phyloP scores from a whole-genome alignment of 2,113 vertebrate species.

The Nycticebus coucang region DNA sequence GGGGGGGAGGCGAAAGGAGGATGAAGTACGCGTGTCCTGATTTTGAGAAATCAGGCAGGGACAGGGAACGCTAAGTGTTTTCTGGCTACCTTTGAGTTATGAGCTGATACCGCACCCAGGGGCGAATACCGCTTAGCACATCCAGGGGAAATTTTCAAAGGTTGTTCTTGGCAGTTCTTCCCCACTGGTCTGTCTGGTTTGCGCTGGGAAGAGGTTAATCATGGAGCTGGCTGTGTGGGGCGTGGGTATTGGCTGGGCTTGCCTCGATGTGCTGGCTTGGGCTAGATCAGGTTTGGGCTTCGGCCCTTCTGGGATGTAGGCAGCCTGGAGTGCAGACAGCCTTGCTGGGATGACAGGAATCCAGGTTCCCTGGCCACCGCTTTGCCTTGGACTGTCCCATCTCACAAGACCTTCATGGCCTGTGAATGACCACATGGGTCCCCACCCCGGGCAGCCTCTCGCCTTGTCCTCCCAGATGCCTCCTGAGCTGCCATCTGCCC shows the following conservation, averaged over 20 bases:
- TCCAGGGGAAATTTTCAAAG: background rate
- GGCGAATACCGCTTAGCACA: background rate
- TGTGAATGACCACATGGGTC: background rate
- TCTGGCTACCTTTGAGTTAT: background rate
- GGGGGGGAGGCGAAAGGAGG: background rate
- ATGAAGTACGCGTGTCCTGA: constrained; percentile 19
- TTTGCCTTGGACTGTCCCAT: background rate
- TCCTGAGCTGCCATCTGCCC: background rate
- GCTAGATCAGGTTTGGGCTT: background rate
- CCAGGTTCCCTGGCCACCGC: background rate
- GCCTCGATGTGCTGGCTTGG: background rate
- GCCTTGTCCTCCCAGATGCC: background rate
- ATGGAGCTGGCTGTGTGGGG: background rate
- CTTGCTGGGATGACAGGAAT: background rate
- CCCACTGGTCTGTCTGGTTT: background rate
- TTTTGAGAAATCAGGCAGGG: constrained; percentile 53
- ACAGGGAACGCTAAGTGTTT: background rate
- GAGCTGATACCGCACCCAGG: background rate
- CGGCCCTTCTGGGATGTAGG: background rate
- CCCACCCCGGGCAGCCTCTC: background rate
- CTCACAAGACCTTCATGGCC: background rate
- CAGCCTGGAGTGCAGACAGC: background rate
- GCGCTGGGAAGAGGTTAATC: constrained; percentile 50
- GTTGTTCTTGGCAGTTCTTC: background rate
- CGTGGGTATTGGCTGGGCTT: background rate